Evolutionary conservation across 2,797 vertebrate species (phyloP).

Genomic region (Huso huso): DNA sequence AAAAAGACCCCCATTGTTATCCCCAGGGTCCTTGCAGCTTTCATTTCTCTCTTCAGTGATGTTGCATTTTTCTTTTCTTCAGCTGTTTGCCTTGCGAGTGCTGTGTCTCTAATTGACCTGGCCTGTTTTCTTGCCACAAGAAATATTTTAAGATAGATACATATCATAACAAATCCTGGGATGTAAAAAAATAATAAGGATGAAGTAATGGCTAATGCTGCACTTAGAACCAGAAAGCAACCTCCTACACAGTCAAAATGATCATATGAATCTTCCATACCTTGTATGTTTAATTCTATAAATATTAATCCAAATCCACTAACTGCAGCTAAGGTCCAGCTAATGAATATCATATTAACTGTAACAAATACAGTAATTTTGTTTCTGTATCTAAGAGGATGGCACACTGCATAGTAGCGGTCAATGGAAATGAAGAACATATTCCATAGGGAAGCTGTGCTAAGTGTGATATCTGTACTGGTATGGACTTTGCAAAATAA

Average conservation of each 20-base stretch:
- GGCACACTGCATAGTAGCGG: slow-evolving; percentile 2
- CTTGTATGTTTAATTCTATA: too few relatives aligned
- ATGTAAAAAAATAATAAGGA: not conserved
- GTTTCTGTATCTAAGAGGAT: not conserved
- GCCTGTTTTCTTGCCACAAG: not conserved
- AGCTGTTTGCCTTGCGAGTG: not conserved
- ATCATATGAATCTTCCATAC: not conserved
- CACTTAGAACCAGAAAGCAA: not conserved
- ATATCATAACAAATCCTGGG: not conserved
- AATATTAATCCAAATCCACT: not conserved
- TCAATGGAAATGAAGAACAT: not conserved
- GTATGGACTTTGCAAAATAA: not conserved
- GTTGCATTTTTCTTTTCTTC: not conserved
- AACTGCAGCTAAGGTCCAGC: not conserved
- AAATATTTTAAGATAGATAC: not conserved
- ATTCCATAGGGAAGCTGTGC: not conserved
- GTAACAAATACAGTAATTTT: too few relatives aligned
- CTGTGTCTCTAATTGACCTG: not conserved
- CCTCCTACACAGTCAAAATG: not conserved
- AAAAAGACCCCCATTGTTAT: not conserved
- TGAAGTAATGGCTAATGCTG: not conserved
- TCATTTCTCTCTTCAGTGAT: not conserved
- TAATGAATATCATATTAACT: not conserved
- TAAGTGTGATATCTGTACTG: not conserved
- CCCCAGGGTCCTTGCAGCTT: not conserved